Evolutionary conservation across 2,113 vertebrate species (phyloP).

Genomic region (Macquaria australasica): DNA sequence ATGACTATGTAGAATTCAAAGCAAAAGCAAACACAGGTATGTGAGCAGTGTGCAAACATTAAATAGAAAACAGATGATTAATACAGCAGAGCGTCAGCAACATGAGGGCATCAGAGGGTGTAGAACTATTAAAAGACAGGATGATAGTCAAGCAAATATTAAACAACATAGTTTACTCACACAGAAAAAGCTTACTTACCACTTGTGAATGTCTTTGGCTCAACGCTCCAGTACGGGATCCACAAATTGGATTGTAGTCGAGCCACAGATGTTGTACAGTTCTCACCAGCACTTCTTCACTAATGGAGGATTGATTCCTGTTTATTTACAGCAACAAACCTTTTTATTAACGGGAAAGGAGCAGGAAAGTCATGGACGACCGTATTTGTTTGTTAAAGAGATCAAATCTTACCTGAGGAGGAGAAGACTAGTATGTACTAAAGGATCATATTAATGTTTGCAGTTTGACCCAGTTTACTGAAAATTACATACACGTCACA

Average conservation of each 20-base stretch:
- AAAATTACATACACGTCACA: not conserved
- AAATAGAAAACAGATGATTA: conserved; percentile 25
- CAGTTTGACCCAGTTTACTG: not conserved
- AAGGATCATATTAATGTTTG: not conserved
- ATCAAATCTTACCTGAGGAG: not conserved
- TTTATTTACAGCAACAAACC: no score
- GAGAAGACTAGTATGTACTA: not conserved
- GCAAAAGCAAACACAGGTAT: conserved; percentile 19
- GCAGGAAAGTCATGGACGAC: not conserved
- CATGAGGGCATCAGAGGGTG: not conserved
- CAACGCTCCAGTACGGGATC: no score
- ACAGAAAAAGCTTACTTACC: no score
- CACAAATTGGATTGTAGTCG: not conserved
- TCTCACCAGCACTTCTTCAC: no score
- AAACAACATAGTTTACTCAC: no score
- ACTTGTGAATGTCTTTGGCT: no score
- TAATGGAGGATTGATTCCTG: no score
- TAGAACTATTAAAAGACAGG: not conserved
- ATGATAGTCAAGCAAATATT: not conserved
- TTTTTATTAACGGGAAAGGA: no score
- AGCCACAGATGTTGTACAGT: no score
- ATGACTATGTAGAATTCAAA: conserved; percentile 4
- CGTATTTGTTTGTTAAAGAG: not conserved
- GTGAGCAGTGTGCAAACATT: conserved; percentile 20
- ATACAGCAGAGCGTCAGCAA: not conserved